A percentile compares a stretch with the other conserved stretches of the same genome.
phyloP scores from a whole-genome alignment of 2,113 vertebrate genomes.

The Clarias batrachus region DNA sequence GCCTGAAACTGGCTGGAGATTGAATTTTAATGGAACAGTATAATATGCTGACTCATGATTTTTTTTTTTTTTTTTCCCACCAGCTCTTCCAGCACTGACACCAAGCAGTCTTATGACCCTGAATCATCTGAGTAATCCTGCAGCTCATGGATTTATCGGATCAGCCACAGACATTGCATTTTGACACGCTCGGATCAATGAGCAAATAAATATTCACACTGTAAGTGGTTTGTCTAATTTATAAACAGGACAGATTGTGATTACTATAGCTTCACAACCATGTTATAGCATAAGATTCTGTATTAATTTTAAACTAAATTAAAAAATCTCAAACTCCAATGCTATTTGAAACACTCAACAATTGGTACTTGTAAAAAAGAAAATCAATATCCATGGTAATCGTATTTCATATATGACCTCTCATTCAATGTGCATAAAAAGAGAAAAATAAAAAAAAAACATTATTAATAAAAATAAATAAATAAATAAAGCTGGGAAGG shows the following conservation, averaged over 20 bases:
- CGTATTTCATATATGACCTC: not conserved
- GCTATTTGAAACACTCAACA: not conserved
- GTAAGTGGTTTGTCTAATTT: slow-evolving; percentile 2
- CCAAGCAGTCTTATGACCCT: slow-evolving; percentile 60
- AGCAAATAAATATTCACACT: slow-evolving; percentile 1
- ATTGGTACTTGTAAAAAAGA: not conserved
- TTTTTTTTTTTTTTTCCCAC: slow-evolving; percentile 47
- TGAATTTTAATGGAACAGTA: slow-evolving; percentile 72
- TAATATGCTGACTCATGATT: slow-evolving; percentile 74
- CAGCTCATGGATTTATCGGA: slow-evolving; percentile 68
- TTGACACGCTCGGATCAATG: not conserved
- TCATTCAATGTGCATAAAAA: not conserved
- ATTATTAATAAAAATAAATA: too few relatives aligned
- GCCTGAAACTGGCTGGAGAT: slow-evolving; percentile 72
- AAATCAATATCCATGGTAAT: not conserved
- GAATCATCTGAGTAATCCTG: slow-evolving; percentile 68
- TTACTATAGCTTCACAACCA: not conserved
- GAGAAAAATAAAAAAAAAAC: not conserved
- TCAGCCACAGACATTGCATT: slow-evolving; percentile 50
- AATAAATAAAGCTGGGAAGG: not conserved
- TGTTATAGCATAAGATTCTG: not conserved
- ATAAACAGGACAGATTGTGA: not conserved
- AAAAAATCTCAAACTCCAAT: not conserved
- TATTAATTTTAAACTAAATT: not conserved
- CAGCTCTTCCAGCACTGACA: slow-evolving; percentile 66